Base-by-base conservation (phyloP, 1,140 invertebrate genomes). In the Eueides isabella region DNA sequence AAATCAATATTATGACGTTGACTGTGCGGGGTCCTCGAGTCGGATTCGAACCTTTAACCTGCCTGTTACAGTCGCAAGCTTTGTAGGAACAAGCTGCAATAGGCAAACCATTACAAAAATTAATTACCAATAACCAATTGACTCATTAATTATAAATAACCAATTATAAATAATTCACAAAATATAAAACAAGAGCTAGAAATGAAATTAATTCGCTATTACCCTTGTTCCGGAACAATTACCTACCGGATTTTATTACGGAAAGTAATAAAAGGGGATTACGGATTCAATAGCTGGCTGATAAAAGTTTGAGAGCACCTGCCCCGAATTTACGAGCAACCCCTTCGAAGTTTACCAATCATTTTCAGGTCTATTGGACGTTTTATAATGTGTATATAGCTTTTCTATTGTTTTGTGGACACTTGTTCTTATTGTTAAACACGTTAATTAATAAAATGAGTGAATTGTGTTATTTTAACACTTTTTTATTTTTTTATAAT, bases 181-280 rank as follows among this genome's bases (percentile, higher is more conserved):
- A 38, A 69, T 44, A 55, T 63, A 69, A 74, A 74, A 70, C 38
- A 68, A 41, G 14, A 76, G 72, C 77, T 74, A 74, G 66, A 26
- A 74, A 74, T 80, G 71, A 75, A 77, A 84, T 84, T 86, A 87
- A 87, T 85, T 77, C 77, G 63, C 80, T 75, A 87, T 85, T 85
- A 83, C 75, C 79, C 78, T 81, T 79, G 79, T 75, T 81, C 74
- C 74, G 75, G 80, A 81, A 82, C 78, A 85, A 87, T 85, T 84
- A 85, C 80, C 82, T 81, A 80, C 74, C 74, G 74, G 73, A 55
- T 85, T 87, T 87, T 87, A 86, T 88, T 87, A 81, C 82, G 77
- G 81, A 79, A 82, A 85, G 84, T 84, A 89, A 89, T 89, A 91
- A 91, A 90, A 85, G 81, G 81, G 89, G 84, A 89, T 89, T 91